Conservation (phyloP, 2,113 vertebrate species). For the Grammomys surdaster region DNA sequence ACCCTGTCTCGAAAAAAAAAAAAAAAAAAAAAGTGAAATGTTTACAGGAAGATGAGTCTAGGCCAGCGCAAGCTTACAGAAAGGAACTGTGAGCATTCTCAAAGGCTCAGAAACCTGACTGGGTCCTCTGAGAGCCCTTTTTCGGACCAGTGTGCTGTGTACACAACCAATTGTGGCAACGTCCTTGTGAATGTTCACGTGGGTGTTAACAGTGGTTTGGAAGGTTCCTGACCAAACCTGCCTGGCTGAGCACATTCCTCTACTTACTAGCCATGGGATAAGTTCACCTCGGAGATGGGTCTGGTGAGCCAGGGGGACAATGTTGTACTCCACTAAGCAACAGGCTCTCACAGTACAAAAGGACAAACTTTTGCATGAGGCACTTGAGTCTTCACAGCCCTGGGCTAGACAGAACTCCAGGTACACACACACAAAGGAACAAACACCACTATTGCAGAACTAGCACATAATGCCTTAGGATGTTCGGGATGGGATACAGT, state of each 20-base stretch:
- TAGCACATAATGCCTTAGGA: not conserved
- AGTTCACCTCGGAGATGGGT: not conserved
- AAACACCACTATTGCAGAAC: slow-evolving; percentile 10
- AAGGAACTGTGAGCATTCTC: not conserved
- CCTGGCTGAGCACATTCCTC: not conserved
- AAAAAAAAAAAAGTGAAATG: too few relatives aligned
- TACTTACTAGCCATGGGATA: not conserved
- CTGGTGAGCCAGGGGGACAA: not conserved
- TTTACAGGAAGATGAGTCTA: not conserved
- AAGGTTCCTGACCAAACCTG: not conserved
- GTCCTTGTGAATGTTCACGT: not conserved
- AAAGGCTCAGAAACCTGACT: not conserved
- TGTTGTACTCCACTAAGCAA: not conserved
- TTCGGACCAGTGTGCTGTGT: not conserved
- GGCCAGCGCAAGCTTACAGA: not conserved
- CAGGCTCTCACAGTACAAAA: not conserved
- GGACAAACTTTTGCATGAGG: not conserved
- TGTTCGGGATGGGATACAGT: not conserved
- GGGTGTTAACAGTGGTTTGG: not conserved
- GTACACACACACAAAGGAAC: not conserved
- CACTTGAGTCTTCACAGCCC: not conserved
- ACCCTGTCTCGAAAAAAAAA: too few relatives aligned
- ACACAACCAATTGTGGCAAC: not conserved
- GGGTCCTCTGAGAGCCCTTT: too few relatives aligned
- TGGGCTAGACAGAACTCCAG: not conserved